Base-by-base conservation (phyloP, 2,888 invertebrate genomes). In the Serrognathus titanus region DNA sequence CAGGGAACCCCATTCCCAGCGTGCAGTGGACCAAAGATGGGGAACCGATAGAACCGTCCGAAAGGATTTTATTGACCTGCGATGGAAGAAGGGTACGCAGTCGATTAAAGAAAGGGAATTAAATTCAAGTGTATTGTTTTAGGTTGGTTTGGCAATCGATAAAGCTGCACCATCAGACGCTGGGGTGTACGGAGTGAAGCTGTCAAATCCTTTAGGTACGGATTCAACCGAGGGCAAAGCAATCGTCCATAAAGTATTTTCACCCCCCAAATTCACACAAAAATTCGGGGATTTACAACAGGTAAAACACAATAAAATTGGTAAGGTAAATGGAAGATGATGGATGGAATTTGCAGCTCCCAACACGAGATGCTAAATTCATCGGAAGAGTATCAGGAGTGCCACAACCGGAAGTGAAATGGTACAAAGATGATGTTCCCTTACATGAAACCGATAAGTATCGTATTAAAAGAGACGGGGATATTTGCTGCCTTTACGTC, bases 381-480 rank as follows among this genome's bases (percentile, higher is more conserved):
- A 84, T 88, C 0, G 92, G 90, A 0, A 85, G 90, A 2, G 86
- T 94, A 0, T 84, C 82, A 50, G 94, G 94, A 7, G 83, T 92
- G 3, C 94, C 94, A 0, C 81, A 84, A 45, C 96, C 97, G 0
- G 91, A 92, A 8, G 83, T 97, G 13, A 80, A 84, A 1, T 97
- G 97, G 97, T 90, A 85, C 78, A 90, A 89, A 78, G 86, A 94
- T 76, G 92, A 90, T 6, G 81, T 84, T 55, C 87, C 86, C 0
- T 82, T 97, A 12, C 76, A 78, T 1, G 84, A 86, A 60, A 79
- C 83, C 2, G 85, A 87, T 50, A 93, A 92, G 73, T 92, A 89
- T 74, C 83, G 83, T 61, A 81, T 93, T 46, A 84, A 85, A 71
- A 79, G 88, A 1, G 93, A 94, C 69, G 92, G 92, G 0, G 93